Conservation (phyloP, 2,113 vertebrate species). For the Saccopteryx leptura region DNA sequence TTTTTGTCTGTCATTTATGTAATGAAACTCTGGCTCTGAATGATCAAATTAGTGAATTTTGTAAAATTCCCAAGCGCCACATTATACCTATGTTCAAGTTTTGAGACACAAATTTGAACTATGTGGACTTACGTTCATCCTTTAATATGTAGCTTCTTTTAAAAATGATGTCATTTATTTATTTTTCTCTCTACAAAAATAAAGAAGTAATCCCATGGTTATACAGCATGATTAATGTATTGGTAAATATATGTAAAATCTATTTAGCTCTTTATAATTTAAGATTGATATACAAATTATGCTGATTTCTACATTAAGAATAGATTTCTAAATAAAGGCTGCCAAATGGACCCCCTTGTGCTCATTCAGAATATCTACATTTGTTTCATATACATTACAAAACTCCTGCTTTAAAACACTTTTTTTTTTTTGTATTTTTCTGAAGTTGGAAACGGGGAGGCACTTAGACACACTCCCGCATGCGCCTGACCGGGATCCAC, state of each 20-base stretch:
- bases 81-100: not conserved
- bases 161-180: not conserved
- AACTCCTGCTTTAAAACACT: not conserved
- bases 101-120: not conserved
- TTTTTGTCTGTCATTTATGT: not conserved
- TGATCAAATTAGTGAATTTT: constrained; percentile 2
- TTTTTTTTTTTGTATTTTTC: not conserved
- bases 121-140: not conserved
- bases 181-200: not conserved
- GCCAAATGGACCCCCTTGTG: not conserved
- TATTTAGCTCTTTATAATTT: constrained; percentile 43
- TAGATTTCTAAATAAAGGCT: not conserved
- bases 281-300: not conserved
- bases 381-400: not conserved
- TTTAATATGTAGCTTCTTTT: not conserved
- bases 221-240: not conserved
- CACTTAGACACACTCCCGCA: too few species aligned
- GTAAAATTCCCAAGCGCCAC: not conserved
- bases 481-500: too few species aligned
- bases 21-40: not conserved
- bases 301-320: not conserved
- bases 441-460: too few species aligned
- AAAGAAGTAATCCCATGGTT: not conserved
- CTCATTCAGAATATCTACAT: not conserved
- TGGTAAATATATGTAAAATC: not conserved